These are phyloP conservation scores for Thinocorus orbignyianus DNA, from an alignment of 2,113 vertebrate genomes.

Conservation along the genomic window DNA sequence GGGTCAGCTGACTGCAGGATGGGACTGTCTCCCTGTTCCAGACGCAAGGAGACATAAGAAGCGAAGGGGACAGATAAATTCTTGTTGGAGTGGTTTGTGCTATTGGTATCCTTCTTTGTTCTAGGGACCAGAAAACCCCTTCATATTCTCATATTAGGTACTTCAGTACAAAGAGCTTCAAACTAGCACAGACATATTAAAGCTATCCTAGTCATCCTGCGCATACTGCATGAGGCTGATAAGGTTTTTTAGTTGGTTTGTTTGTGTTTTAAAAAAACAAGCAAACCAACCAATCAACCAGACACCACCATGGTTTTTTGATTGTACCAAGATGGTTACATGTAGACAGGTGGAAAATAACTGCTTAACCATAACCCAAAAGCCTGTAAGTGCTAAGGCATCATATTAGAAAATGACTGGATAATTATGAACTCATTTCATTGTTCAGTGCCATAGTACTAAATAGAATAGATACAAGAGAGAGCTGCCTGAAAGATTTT, in stretches of 20 bases:
- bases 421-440: not conserved
- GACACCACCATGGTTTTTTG: not conserved
- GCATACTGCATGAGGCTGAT: not conserved
- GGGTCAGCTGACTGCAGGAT: not conserved
- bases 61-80: fast-evolving
- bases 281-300: not conserved
- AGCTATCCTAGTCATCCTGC: not conserved
- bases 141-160: not conserved
- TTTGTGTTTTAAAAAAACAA: not conserved
- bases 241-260: not conserved
- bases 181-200: not conserved
- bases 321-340: not conserved
- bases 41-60: not conserved
- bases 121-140: not conserved
- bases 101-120: not conserved
- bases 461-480: not conserved
- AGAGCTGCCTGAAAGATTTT: not conserved
- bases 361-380: not conserved
- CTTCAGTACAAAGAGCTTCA: not conserved
- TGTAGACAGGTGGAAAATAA: not conserved
- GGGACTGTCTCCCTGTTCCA: not conserved
- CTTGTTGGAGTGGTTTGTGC: not conserved
- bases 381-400: not conserved
- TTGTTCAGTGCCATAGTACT: not conserved
- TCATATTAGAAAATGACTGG: not conserved